phyloP scores from a whole-genome alignment of 92 coral and sea anemone genomes.

The Pocillopora grandis region DNA sequence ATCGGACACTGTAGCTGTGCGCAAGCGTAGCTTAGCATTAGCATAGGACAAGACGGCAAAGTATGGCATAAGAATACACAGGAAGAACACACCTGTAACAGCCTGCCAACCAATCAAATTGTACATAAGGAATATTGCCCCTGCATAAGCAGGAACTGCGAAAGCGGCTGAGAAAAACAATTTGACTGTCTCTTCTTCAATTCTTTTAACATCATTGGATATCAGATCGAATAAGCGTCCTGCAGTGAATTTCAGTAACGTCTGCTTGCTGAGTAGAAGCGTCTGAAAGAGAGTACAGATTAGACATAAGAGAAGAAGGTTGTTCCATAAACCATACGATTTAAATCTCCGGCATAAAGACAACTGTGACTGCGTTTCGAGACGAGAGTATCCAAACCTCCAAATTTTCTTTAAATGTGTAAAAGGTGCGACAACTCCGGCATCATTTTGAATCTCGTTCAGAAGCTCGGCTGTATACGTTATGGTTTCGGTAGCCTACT shows the following conservation, averaged over 20 bases:
- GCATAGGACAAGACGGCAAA: not conserved
- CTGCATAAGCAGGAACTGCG: not conserved
- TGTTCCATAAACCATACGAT: no score
- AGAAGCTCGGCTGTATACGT: no score
- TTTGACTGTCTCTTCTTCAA: no score
- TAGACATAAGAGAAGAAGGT: no score
- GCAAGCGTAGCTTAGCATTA: not conserved
- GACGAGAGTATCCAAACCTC: no score
- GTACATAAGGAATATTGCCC: not conserved
- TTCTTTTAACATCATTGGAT: not conserved
- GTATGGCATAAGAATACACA: not conserved
- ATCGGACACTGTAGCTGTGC: not conserved
- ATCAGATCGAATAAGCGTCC: not conserved
- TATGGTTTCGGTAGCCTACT: no score
- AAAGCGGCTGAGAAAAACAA: not conserved
- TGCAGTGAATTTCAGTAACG: not conserved
- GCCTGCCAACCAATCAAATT: conserved; percentile 1
- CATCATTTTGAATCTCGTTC: no score
- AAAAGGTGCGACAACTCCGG: no score
- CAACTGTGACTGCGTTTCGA: no score
- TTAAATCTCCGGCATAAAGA: no score
- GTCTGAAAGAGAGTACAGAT: not conserved
- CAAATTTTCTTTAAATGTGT: no score
- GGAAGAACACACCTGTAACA: not conserved
- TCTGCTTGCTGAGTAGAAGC: conserved; percentile 1